Base-by-base conservation (phyloP, 2,888 invertebrate genomes). In the Cinara cedri region DNA sequence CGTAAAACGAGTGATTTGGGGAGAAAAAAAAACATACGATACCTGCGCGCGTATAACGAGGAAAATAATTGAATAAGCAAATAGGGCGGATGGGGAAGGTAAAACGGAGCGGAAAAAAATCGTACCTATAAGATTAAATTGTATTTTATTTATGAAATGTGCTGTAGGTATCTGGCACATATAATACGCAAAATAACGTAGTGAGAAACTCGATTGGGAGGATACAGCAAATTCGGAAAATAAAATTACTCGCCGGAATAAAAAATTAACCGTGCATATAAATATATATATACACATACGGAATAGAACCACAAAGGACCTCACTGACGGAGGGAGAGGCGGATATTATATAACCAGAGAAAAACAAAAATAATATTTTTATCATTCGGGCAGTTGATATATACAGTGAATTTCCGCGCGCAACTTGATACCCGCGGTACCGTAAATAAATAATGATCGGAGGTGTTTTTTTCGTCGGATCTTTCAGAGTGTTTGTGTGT, bases 361-460 rank as follows among this genome's bases (percentile, higher is more conserved):
- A 65, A 44, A 44, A 62, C 62, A 34, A n/a, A 42, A 62, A 62
- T 34, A 62, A 62, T 62, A 34, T 62, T 26, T 16, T 34, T 34
- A n/a, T 34, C 34, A 42, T 62, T n/a, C n/a, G 11, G 1, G 42
- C 4, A n/a, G 34, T n/a, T 62, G 62, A 62, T 34, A 6, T 34
- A 34, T 34, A 34, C 34, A 3, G 34, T 34, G 34, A 62, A 42
- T 62, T 62, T 19, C n/a, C 19, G n/a, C 24, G 66, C n/a, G n/a
- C 26, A 26, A 68, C n/a, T 49, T 16, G 49, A 51, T 49, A 11
- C 16, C 49, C 49, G 13, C 1, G 49, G 3, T 6, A 24, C 16
- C n/a, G 16, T 68, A 68, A 68, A 68, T 68, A 68, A 49, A 49
- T 68, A 68, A 68, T 26, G 66, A 68, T 10, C 13, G 6, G n/a